Evolutionary conservation across 2,113 vertebrate genomes (phyloP), one percentile per base, ranked within the genome.

Genomic region (Nycticebus coucang): DNA sequence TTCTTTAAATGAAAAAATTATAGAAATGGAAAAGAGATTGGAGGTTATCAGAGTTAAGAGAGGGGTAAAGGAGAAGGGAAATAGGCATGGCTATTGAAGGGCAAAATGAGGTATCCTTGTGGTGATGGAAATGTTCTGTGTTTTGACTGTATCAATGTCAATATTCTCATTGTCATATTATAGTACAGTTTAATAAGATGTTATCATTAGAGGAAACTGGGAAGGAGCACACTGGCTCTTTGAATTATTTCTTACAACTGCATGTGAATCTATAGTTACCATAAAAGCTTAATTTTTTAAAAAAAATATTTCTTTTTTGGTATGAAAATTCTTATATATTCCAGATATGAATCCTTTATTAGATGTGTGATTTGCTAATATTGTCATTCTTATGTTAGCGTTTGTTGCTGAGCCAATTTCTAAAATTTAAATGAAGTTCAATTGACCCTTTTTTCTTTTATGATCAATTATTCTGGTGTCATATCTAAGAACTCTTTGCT

Each of bases 1-100:
- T 88, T 93, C 1, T 88, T 89, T 33, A 97, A 89, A 84, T 95
- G 45, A 84, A 19, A 96, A 92, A 92, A 74, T 74, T 89, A 50
- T 64, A 59, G 55, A 92, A 78, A 82, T 78, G 14, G 41, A 88
- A 41, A 96, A 82, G 9, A 92, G 41, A 95, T 45, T 90, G 6
- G 50, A 92, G 22, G 30, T 50, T 79, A 72, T 24, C 57, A 59
- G 10, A 28, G 21, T 82, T 85, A 86, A 71, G 33, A 41, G 82
- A 3, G 5, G 11, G 13, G 26, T 26, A 24, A 37, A 8, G 22
- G 68, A 87, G 24, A 26, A 83, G 13, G 69, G 9, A 86, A 93
- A 30, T 57, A 24, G 33, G 35, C 72, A 62, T 78, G 68, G 28
- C 18, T 69, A 64, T 88, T 19, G 85, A 93, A 82, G 33, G n/a